Conservation (phyloP, 2,113 vertebrate genomes). For the Theropithecus gelada region DNA sequence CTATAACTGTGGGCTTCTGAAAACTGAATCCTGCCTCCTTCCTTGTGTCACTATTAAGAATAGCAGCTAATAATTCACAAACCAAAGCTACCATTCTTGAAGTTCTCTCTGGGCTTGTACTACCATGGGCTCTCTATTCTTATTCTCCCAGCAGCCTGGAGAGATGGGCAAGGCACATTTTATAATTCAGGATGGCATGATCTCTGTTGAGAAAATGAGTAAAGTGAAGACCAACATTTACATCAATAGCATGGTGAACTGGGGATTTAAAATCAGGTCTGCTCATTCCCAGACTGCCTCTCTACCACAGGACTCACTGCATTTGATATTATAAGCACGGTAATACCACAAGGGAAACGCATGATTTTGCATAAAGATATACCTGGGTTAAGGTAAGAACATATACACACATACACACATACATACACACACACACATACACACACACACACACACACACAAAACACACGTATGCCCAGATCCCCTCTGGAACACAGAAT, state of each 20-base stretch:
- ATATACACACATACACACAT: neutral
- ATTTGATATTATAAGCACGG: neutral
- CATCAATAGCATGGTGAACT: neutral
- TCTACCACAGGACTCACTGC: neutral
- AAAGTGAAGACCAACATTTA: neutral
- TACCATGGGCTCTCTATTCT: neutral
- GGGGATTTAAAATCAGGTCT: neutral
- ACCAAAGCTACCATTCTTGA: neutral
- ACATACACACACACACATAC: neutral
- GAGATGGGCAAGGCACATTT: neutral
- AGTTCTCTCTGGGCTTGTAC: neutral
- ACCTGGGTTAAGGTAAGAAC: neutral
- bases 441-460: neutral
- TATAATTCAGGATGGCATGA: neutral
- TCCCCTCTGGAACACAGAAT: neutral
- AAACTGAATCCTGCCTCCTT: neutral
- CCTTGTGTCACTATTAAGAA: neutral
- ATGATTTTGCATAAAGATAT: neutral
- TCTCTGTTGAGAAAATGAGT: neutral
- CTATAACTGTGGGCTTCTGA: neutral
- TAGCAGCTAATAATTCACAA: neutral
- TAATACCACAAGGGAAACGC: neutral
- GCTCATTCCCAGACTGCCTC: neutral
- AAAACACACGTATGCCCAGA: neutral
- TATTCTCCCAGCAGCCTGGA: neutral